These are phyloP conservation scores for Diaperis boleti DNA, from an alignment of 2,888 invertebrate genomes.

Conservation along the genomic window DNA sequence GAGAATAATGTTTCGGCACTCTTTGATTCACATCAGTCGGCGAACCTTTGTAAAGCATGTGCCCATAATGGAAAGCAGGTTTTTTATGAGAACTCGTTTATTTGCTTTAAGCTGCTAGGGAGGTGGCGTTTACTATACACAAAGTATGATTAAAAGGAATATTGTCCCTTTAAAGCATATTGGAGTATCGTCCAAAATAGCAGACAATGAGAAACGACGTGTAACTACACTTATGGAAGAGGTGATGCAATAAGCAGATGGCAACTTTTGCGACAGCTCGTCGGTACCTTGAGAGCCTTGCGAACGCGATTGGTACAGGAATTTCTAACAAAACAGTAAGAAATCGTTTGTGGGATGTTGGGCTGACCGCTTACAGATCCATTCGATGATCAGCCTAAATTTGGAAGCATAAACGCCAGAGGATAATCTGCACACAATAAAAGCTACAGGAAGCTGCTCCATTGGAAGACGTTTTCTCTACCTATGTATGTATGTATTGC, in stretches of 20 bases:
- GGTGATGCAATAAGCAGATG: neutral
- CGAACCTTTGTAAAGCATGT: too few species aligned
- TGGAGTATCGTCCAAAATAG: neutral
- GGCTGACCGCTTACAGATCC: neutral
- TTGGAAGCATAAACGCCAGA: neutral
- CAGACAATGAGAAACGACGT: neutral
- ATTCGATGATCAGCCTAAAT: neutral
- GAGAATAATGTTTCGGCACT: too few species aligned
- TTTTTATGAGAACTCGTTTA: too few species aligned
- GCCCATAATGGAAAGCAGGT: too few species aligned
- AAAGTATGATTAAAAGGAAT: neutral
- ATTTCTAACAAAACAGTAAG: constrained; percentile 1
- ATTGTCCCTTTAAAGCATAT: neutral
- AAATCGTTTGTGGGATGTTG: neutral
- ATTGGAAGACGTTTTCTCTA: neutral
- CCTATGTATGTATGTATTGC: neutral
- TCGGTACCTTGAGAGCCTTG: neutral
- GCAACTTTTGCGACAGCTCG: neutral
- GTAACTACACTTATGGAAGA: neutral
- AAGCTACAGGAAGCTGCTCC: neutral
- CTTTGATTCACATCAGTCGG: too few species aligned
- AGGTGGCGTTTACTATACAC: too few species aligned
- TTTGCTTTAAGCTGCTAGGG: too few species aligned
- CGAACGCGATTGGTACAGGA: neutral
- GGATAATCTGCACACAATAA: neutral